Evolutionary conservation across 2,113 vertebrate species (phyloP).

Genomic region (Maccullochella peelii): DNA sequence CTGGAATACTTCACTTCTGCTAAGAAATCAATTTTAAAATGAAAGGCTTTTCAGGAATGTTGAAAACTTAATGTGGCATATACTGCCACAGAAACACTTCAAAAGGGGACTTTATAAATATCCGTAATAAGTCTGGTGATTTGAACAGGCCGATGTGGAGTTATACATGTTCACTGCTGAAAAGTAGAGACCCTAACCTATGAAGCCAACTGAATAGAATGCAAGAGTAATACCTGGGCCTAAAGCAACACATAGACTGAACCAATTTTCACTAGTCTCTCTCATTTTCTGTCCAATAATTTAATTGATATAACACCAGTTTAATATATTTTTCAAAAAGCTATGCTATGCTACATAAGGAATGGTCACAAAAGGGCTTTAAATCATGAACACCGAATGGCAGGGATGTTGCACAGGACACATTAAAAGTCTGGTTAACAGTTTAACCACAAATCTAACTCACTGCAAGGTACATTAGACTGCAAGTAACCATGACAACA

Average conservation of each 20-base stretch:
- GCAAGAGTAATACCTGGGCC: neutral
- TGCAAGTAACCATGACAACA: conserved; percentile 38
- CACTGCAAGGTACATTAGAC: neutral
- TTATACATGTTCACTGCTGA: neutral
- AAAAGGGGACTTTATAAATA: neutral
- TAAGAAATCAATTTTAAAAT: neutral
- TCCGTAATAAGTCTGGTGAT: neutral
- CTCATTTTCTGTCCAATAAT: neutral
- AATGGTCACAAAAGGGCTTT: neutral
- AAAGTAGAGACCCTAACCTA: neutral
- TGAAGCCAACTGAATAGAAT: neutral
- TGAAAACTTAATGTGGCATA: neutral
- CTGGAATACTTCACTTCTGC: neutral
- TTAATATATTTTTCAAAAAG: too few relatives aligned
- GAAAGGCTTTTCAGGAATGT: conserved; percentile 3
- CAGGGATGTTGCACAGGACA: neutral
- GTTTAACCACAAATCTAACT: neutral
- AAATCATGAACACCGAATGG: neutral
- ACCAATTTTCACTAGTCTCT: neutral
- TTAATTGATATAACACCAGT: neutral
- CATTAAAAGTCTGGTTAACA: neutral
- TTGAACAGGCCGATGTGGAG: neutral
- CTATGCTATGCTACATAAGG: neutral
- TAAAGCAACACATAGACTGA: neutral
- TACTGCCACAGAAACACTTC: neutral